phyloP scores from a whole-genome alignment of 2,113 vertebrate genomes.

The Calcarius ornatus region DNA sequence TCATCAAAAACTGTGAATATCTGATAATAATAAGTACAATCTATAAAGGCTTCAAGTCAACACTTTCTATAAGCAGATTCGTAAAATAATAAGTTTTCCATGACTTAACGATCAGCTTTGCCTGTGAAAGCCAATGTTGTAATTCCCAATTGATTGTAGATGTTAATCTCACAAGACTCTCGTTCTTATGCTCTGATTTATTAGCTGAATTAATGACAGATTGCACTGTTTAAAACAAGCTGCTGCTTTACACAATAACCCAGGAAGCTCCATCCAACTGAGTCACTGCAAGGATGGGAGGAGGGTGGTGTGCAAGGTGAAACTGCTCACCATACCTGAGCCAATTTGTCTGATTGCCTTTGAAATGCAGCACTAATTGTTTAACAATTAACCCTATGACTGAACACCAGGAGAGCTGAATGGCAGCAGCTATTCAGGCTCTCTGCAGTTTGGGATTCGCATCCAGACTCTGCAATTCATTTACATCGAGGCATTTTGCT shows the following conservation, averaged over 20 bases:
- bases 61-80: conserved; percentile 57
- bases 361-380: conserved; percentile 62
- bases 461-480: not conserved
- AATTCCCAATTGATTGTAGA: conserved; percentile 76
- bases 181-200: conserved; percentile 71
- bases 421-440: conserved; percentile 36
- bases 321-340: conserved; percentile 57
- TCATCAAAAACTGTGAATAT: conserved; percentile 4
- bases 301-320: conserved; percentile 1
- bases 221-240: conserved; percentile 48
- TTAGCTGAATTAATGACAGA: conserved; percentile 74
- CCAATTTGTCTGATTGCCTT: conserved; percentile 59
- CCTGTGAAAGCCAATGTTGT: conserved; percentile 66
- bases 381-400: conserved; percentile 67
- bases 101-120: conserved; percentile 62
- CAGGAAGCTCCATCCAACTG: conserved; percentile 4
- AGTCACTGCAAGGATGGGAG: conserved; percentile 36
- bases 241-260: conserved; percentile 59
- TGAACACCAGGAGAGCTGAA: conserved; percentile 53
- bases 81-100: conserved; percentile 64
- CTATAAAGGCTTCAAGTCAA: conserved; percentile 57
- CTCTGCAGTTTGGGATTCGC: not conserved
- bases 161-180: conserved; percentile 73
- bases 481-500: not conserved
- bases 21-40: conserved; percentile 24